A percentile compares a stretch with the other conserved stretches of the same genome.
Evolutionary conservation across 2,888 invertebrate genomes (phyloP).

Genomic region (Scaptomyza reducta): DNA sequence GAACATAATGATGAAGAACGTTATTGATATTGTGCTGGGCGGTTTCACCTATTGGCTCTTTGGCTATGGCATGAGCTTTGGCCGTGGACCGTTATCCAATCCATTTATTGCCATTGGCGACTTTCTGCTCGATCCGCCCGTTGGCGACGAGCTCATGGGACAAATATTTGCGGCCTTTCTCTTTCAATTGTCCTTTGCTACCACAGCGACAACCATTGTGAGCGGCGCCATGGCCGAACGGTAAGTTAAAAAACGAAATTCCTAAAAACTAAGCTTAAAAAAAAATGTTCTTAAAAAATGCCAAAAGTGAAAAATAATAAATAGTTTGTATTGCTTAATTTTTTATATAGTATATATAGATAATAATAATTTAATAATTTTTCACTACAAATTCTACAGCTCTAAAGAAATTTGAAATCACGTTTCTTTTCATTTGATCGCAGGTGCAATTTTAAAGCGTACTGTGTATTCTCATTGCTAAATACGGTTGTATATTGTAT

Average conservation of each 20-base stretch:
- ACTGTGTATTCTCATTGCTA: constrained; percentile 94
- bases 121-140: constrained; percentile 91
- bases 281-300: background rate
- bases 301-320: too few species aligned
- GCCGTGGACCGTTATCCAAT: constrained; percentile 89
- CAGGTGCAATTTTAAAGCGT: constrained; percentile 95
- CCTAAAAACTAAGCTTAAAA: constrained; percentile 83
- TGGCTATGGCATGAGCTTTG: constrained; percentile 96
- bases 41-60: constrained; percentile 96
- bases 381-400: too few species aligned
- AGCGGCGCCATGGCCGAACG: constrained; percentile 98
- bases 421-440: background rate
- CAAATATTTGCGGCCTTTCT: constrained; percentile 94
- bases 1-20: constrained; percentile 99
- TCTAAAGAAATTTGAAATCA: too few species aligned
- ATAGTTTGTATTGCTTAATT: too few species aligned
- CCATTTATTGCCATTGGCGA: constrained; percentile 93
- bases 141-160: constrained; percentile 91
- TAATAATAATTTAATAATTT: too few species aligned
- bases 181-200: constrained; percentile 95
- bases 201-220: constrained; percentile 94
- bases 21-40: constrained; percentile 95
- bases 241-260: too few species aligned
- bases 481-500: constrained; percentile 96
- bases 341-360: too few species aligned